These are phyloP conservation scores for Pseudonaja textilis DNA, from an alignment of 2,113 vertebrate species.

Conservation along the genomic window DNA sequence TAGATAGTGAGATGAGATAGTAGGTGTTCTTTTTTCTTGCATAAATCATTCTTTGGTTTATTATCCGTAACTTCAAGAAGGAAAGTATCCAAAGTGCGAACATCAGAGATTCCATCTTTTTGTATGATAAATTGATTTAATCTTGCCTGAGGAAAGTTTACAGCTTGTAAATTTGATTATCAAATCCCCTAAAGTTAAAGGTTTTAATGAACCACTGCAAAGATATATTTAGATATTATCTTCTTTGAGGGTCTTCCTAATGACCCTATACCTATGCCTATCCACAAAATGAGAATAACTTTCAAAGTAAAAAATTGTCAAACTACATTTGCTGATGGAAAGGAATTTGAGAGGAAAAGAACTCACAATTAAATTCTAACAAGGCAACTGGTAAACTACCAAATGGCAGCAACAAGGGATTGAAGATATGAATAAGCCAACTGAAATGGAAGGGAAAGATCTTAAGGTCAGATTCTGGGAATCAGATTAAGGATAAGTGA, in stretches of 20 bases:
- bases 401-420: background rate
- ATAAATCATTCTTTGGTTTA: slow-evolving; percentile 28
- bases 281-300: background rate
- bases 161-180: background rate
- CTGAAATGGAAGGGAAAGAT: background rate
- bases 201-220: background rate
- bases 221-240: slow-evolving; percentile 6
- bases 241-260: background rate
- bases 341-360: background rate
- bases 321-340: background rate
- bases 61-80: background rate
- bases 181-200: background rate
- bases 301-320: background rate
- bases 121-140: slow-evolving; percentile 9
- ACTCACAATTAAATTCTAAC: background rate
- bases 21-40: background rate
- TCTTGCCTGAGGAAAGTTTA: background rate
- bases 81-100: slow-evolving; percentile 19
- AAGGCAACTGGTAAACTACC: background rate
- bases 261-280: background rate
- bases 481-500: background rate
- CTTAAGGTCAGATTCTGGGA: background rate
- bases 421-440: background rate
- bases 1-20: background rate
- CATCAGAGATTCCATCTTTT: slow-evolving; percentile 25